Evolutionary conservation across 1,140 invertebrate species (phyloP).

Genomic region (Uloborus diversus): DNA sequence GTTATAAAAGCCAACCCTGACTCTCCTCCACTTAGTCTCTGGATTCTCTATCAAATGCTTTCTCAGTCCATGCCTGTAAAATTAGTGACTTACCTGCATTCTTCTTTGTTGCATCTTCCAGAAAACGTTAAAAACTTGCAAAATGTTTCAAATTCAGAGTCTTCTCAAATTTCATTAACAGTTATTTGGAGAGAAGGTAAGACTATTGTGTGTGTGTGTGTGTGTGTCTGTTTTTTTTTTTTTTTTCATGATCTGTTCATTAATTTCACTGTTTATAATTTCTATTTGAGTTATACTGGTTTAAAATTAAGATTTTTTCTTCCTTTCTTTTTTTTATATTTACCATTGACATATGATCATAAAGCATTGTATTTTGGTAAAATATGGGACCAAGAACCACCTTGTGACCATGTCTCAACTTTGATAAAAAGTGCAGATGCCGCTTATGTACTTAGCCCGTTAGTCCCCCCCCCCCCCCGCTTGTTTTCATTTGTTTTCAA

Average conservation of each 20-base stretch:
- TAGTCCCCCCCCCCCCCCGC: too few species aligned
- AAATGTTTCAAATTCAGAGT: conserved; percentile 54
- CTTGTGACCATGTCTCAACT: too few species aligned
- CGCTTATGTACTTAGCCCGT: too few species aligned
- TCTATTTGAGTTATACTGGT: background rate
- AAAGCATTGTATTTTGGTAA: background rate
- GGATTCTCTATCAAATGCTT: conserved; percentile 71
- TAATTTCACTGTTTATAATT: background rate
- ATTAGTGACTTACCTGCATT: conserved; percentile 73
- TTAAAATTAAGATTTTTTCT: background rate
- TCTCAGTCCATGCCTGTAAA: conserved; percentile 66
- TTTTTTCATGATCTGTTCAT: background rate
- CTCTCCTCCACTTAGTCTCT: conserved; percentile 74
- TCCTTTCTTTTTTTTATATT: background rate
- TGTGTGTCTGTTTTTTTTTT: too few species aligned
- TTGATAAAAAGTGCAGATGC: too few species aligned
- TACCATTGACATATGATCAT: background rate
- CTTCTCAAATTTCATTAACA: conserved; percentile 24
- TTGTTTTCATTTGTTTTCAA: too few species aligned
- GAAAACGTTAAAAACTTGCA: conserved; percentile 61
- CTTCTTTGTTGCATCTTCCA: conserved; percentile 69
- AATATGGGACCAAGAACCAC: too few species aligned
- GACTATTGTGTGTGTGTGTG: background rate
- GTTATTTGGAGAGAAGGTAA: conserved; percentile 76
- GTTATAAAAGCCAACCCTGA: conserved; percentile 76